Conservation (phyloP, 2,888 invertebrate genomes). For the Scelioninae gen. 1 region DNA sequence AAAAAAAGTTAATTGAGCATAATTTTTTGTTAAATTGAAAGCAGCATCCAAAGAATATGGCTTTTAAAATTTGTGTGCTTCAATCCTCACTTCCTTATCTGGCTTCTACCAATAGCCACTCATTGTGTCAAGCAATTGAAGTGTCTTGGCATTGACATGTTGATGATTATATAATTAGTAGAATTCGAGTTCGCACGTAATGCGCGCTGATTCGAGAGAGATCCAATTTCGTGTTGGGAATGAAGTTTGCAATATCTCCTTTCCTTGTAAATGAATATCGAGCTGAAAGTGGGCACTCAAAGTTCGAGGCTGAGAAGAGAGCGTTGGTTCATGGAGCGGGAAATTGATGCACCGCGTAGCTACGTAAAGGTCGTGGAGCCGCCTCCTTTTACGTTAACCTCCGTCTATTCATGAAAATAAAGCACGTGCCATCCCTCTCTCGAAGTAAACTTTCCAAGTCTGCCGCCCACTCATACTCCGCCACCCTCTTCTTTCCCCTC, state of each 20-base stretch:
- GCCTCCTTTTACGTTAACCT: slow-evolving; percentile 41
- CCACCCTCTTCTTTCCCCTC: neutral
- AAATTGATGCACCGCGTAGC: slow-evolving; percentile 71
- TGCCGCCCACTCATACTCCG: slow-evolving; percentile 3
- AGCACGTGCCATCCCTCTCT: slow-evolving; percentile 53
- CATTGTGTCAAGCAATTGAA: slow-evolving; percentile 6
- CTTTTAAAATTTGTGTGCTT: too few relatives aligned
- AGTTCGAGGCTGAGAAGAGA: slow-evolving; percentile 67
- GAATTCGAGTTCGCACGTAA: slow-evolving; percentile 14
- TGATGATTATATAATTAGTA: slow-evolving; percentile 20
- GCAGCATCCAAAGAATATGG: too few relatives aligned
- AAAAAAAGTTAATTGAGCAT: too few relatives aligned
- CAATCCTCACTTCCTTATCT: too few relatives aligned
- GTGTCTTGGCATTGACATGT: slow-evolving; percentile 11
- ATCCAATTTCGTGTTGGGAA: slow-evolving; percentile 71
- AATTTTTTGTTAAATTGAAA: too few relatives aligned
- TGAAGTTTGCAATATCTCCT: slow-evolving; percentile 58
- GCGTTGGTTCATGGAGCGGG: slow-evolving; percentile 57
- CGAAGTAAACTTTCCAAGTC: slow-evolving; percentile 11
- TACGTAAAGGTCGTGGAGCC: slow-evolving; percentile 66
- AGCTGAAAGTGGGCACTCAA: slow-evolving; percentile 73
- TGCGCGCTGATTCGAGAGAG: slow-evolving; percentile 10
- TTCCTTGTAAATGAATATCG: slow-evolving; percentile 69
- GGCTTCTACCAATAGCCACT: too few relatives aligned
- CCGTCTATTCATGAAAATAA: slow-evolving; percentile 62